Percentiles rank a stretch among this genome's conserved stretches.
Conservation (phyloP, 2,888 invertebrate species). For the Rhagophthalmus giganteus region DNA sequence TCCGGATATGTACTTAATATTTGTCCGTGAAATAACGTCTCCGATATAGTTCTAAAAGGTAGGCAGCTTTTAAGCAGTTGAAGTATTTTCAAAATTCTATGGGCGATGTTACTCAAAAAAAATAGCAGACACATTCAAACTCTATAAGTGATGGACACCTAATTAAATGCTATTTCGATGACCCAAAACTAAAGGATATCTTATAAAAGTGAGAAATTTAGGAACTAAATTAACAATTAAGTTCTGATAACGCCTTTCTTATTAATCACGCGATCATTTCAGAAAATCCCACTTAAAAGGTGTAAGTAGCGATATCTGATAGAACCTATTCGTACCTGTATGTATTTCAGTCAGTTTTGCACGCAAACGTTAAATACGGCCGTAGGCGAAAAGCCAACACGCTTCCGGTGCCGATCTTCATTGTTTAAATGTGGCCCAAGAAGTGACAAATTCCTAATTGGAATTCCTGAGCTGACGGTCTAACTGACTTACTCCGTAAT, state of each 20-base stretch:
- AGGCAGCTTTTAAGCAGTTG: slow-evolving; percentile 24
- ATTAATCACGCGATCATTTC: slow-evolving; percentile 43
- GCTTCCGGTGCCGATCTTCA: slow-evolving; percentile 25
- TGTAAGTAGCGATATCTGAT: slow-evolving; percentile 27
- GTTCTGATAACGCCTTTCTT: slow-evolving; percentile 37
- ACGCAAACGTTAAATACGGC: slow-evolving; percentile 36
- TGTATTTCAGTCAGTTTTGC: slow-evolving; percentile 35
- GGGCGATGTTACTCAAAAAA: too few species aligned
- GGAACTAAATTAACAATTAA: slow-evolving; percentile 29
- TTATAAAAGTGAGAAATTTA: slow-evolving; percentile 24
- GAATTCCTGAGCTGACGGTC: slow-evolving; percentile 52
- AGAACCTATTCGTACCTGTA: slow-evolving; percentile 36
- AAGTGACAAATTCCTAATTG: slow-evolving; percentile 56
- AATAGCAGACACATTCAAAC: too few species aligned
- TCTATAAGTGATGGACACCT: too few species aligned
- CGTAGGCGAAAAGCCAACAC: slow-evolving; percentile 23
- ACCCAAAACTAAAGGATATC: too few species aligned
- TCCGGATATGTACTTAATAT: too few species aligned
- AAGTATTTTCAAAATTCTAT: too few species aligned
- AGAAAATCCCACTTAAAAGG: slow-evolving; percentile 39
- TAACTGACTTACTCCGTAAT: slow-evolving; percentile 50
- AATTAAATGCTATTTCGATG: too few species aligned
- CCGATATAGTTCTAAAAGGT: slow-evolving; percentile 28
- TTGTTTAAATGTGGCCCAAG: slow-evolving; percentile 48
- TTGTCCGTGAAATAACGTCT: too few species aligned